Base-by-base conservation (phyloP, 2,797 vertebrate species). In the Kryptopterus vitreolus region DNA sequence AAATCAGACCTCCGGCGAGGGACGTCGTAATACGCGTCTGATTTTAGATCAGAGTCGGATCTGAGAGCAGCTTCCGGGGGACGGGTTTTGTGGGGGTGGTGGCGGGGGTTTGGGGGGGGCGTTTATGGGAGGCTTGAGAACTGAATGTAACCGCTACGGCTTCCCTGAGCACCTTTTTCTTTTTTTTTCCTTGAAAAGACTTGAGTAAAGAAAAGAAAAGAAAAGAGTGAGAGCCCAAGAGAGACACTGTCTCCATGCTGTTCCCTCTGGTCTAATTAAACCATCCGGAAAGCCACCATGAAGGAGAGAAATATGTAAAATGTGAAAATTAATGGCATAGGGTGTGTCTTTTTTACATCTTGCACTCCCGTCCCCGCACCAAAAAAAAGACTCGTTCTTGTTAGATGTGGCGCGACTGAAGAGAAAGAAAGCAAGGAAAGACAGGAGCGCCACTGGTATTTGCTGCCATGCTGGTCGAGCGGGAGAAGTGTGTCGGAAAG, bases 251-350 rank as follows among this genome's bases (percentile, higher is more conserved):
- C 85, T 87, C 79, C 86, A 31, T 82, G 81, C 77, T 86, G 84
- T 81, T 94, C 87, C 88, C 83, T 0, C 0, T 88, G 86, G 87
- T 88, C 89, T 93, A 92, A 93, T 92, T 94, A 94, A 91, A 84
- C 59, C 18, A 43, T 87, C 81, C 83, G 80, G 81, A 88, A 91
- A 92, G 81, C 76, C 78, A 81, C 78, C 84, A 82, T 82, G 84
- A 88, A 88, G 81, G 76, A 91, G 86, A 89, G 83, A 84, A 86
- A 74, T 80, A 74, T 87, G 84, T 88, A 85, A 89, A 88, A 88
- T 87, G 82, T 79, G 83, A 82, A 88, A 86, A 87, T 87, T 85
- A 88, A 86, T 84, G 88, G 84, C 84, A 86, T 80, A 88, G 87
- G 88, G 88, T 88, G 89, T 79, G 86, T 87, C 82, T 88, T 61